Percentiles rank a stretch among this genome's conserved stretches.
Conservation (phyloP, 2,113 vertebrate species). For the Thinocorus orbignyianus region DNA sequence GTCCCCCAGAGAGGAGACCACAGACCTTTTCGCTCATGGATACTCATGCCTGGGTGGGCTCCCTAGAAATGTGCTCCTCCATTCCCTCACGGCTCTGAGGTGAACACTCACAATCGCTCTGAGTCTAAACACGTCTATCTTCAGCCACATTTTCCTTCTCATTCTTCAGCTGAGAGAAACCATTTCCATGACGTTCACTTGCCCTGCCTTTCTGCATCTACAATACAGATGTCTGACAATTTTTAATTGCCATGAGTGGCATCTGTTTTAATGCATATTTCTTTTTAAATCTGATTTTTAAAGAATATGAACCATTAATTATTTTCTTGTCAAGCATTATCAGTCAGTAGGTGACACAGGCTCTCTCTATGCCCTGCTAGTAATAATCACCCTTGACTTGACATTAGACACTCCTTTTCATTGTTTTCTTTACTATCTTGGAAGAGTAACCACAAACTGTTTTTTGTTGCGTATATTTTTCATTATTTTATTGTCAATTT, state of each 20-base stretch:
- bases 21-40: background rate
- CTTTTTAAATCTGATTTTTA: background rate
- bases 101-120: background rate
- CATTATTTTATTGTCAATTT: slow-evolving; percentile 13
- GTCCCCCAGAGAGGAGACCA: background rate
- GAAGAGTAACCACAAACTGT: slow-evolving; percentile 28
- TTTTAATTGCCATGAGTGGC: background rate
- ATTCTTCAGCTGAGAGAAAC: background rate
- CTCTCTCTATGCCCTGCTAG: background rate
- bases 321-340: background rate
- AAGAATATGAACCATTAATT: background rate
- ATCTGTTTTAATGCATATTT: background rate
- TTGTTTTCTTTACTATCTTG: slow-evolving; percentile 1
- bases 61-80: background rate
- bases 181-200: rapidly evolving
- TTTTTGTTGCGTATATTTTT: background rate
- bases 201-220: background rate
- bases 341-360: background rate
- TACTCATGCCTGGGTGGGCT: background rate
- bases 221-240: background rate
- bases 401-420: background rate
- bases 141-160: background rate
- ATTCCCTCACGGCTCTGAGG: rapidly evolving
- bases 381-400: background rate
- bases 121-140: background rate